Evolutionary conservation across 2,113 vertebrate genomes (phyloP).

Genomic region (Prunella fulvescens): DNA sequence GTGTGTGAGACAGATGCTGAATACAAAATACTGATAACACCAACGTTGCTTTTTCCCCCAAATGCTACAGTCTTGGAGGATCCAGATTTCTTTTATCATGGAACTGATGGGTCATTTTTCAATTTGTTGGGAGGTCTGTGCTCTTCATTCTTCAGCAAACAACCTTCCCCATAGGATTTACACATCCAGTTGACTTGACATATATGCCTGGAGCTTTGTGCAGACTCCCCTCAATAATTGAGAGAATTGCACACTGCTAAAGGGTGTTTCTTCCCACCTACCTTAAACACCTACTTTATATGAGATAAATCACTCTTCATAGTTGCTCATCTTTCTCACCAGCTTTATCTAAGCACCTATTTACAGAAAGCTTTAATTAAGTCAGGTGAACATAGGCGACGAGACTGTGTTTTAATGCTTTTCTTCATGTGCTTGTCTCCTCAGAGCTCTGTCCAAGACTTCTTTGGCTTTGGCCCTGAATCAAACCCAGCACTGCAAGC

Average conservation of each 20-base stretch:
- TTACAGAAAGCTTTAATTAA: neutral
- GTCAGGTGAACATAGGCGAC: neutral
- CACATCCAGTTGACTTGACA: neutral
- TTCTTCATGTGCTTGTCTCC: neutral
- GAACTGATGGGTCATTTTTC: slow-evolving; percentile 21
- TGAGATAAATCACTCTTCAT: neutral
- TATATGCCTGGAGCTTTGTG: neutral
- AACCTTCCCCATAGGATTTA: neutral
- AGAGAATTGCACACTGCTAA: neutral
- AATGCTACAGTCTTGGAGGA: slow-evolving; percentile 1
- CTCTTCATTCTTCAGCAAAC: neutral
- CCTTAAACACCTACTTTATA: neutral
- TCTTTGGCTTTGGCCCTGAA: slow-evolving; percentile 83
- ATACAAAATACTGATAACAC: slow-evolving; percentile 29
- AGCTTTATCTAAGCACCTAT: neutral
- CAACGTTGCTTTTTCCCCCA: neutral
- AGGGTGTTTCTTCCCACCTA: neutral
- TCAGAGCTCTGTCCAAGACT: slow-evolving; percentile 87
- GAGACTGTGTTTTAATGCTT: neutral
- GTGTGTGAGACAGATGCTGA: slow-evolving; percentile 49
- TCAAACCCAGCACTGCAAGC: slow-evolving; percentile 96
- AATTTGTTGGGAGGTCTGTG: neutral
- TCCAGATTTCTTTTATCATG: neutral
- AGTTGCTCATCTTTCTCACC: neutral
- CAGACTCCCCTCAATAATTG: neutral